phyloP scores from a whole-genome alignment of 2,888 invertebrate species.

The Xylota segnis region DNA sequence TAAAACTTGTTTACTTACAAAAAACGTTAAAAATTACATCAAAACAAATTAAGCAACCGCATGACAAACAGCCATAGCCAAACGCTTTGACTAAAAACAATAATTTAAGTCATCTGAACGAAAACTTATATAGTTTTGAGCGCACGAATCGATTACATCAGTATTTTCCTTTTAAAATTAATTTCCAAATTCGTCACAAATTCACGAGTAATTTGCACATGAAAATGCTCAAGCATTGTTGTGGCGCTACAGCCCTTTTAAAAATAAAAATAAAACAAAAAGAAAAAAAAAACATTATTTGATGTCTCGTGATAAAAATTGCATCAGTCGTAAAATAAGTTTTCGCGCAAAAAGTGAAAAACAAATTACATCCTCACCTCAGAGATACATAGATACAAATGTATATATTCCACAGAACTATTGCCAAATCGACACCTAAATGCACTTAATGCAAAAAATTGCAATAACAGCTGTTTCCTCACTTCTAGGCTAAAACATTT shows the following conservation, averaged over 20 bases:
- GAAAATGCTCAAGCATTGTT: slow-evolving; percentile 16
- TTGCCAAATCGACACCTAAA: slow-evolving; percentile 38
- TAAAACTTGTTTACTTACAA: neutral
- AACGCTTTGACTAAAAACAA: neutral
- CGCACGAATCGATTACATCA: slow-evolving; percentile 16
- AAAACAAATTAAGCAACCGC: neutral
- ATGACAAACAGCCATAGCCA: neutral
- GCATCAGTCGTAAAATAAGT: slow-evolving; percentile 26
- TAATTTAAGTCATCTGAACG: slow-evolving; percentile 3
- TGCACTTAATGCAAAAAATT: slow-evolving; percentile 20
- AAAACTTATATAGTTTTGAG: slow-evolving; percentile 2
- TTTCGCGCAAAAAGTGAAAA: neutral
- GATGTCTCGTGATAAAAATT: slow-evolving; percentile 32
- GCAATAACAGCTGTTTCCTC: slow-evolving; percentile 37
- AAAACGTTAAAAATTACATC: neutral
- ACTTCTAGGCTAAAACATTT: neutral
- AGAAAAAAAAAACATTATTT: slow-evolving; percentile 19
- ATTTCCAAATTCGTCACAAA: slow-evolving; percentile 30
- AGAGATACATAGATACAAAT: neutral
- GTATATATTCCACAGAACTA: slow-evolving; percentile 1
- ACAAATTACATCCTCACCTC: slow-evolving; percentile 27
- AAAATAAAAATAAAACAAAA: neutral
- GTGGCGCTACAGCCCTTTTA: slow-evolving; percentile 30
- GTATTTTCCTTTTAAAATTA: slow-evolving; percentile 5
- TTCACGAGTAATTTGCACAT: slow-evolving; percentile 19